Percentiles rank a stretch among this genome's conserved stretches.
Evolutionary conservation across 2,113 vertebrate genomes (phyloP).

Genomic region (Silurus glanis): DNA sequence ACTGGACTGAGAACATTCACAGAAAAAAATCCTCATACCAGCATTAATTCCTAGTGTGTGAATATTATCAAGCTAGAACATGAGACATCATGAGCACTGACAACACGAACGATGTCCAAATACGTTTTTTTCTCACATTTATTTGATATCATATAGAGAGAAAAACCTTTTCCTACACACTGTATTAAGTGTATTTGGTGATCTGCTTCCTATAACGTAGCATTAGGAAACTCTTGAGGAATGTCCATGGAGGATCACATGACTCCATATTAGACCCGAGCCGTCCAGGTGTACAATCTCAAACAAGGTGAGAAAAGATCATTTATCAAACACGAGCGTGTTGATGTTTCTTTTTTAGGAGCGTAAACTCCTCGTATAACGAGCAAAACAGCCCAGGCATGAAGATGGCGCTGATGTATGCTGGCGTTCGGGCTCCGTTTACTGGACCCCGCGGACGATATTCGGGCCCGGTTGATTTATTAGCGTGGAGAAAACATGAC

Average conservation of each 20-base stretch:
- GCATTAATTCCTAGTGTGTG: no score
- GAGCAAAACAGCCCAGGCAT: slow-evolving; percentile 40
- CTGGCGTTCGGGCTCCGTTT: slow-evolving; percentile 40
- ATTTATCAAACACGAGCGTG: neutral
- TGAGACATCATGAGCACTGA: neutral
- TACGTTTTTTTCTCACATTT: neutral
- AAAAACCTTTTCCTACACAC: neutral
- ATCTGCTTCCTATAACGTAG: neutral
- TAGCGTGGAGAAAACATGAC: slow-evolving; percentile 38
- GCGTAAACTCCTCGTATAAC: slow-evolving; percentile 30
- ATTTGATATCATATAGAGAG: neutral
- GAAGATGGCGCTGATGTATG: slow-evolving; percentile 27
- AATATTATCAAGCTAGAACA: neutral
- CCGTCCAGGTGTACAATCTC: slow-evolving; percentile 4
- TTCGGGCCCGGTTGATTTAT: slow-evolving; percentile 43
- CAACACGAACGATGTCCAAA: neutral
- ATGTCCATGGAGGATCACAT: neutral
- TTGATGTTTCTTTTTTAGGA: neutral
- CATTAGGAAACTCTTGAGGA: neutral
- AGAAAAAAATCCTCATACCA: no score
- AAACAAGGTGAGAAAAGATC: neutral
- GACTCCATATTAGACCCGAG: neutral
- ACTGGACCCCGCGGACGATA: slow-evolving; percentile 40
- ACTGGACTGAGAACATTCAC: no score
- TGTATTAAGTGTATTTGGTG: neutral